Evolutionary conservation across 2,113 vertebrate genomes (phyloP), one percentile per base, ranked within the genome.

Genomic region (Misgurnus anguillicaudatus): DNA sequence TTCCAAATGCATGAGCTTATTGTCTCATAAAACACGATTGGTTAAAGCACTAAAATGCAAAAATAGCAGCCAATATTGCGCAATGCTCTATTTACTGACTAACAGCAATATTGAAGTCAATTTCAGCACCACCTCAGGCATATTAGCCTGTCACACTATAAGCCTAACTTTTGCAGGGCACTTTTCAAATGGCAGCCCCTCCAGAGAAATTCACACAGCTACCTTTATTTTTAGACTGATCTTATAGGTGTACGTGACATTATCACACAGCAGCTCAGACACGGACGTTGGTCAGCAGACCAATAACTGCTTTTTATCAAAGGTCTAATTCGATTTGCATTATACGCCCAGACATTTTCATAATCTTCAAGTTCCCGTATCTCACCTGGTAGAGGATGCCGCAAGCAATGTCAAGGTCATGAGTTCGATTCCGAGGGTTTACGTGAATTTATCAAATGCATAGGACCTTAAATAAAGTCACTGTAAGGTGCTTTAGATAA

Each of bases 131-230:
- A 64, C 58, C 66, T 8, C 14, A 48, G 66, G 80, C 58, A 57
- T 47, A 64, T 65, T 57, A 11, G 9, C 38, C 42, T 70, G 64
- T 70, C n/a, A 69, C 11, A 62, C 21, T 19, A 31, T 31, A 21
- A 61, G 58, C 70, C 19, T 60, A 62, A 60, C 55, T 69, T 69
- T 78, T 78, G 19, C 17, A 51, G 19, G 41, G 53, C 16, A 48
- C 36, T 42, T 73, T 82, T 86, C n/a, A 64, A 84, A 82, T 62
- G 71, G 71, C 71, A 62, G 21, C 58, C 62, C 72, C 72, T 41
- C 72, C 17, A 24, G 57, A 74, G 72, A 62, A 74, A 74, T 74
- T 21, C 72, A 47, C n/a, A 16, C 17, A 58, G 57, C 72, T 24
- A 9, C 71, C 62, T 74, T 74, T 74, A 74, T 74, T 62, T 74